These are phyloP conservation scores for Pheosia tremula DNA, from an alignment of 2,888 invertebrate genomes.

Conservation along the genomic window DNA sequence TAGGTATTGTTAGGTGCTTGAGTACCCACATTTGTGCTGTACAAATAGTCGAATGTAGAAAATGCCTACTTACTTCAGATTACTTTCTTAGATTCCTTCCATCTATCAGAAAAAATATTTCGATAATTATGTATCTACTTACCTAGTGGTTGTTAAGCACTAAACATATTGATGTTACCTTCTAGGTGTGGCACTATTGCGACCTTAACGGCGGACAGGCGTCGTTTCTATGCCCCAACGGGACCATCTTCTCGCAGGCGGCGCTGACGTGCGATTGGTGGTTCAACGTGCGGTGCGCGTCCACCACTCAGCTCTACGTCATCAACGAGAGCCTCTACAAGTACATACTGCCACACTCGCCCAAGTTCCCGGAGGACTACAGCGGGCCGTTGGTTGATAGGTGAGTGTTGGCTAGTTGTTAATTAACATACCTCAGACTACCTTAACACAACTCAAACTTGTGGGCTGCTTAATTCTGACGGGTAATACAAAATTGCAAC, in stretches of 20 bases:
- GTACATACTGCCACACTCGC: constrained; percentile 93
- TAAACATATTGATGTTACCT: neutral
- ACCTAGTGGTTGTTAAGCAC: too few relatives aligned
- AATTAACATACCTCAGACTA: too few relatives aligned
- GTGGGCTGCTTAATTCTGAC: too few relatives aligned
- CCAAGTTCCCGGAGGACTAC: constrained; percentile 95
- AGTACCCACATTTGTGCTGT: too few relatives aligned
- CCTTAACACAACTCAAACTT: too few relatives aligned
- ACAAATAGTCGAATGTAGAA: too few relatives aligned
- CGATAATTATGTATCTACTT: too few relatives aligned
- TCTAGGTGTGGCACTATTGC: constrained; percentile 97
- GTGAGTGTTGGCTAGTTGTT: constrained; percentile 67
- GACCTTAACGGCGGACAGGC: constrained; percentile 96
- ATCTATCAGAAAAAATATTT: too few relatives aligned
- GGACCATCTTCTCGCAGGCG: constrained; percentile 95
- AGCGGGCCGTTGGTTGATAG: constrained; percentile 94
- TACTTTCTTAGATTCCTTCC: too few relatives aligned
- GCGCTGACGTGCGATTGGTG: constrained; percentile 96
- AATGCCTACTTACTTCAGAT: too few relatives aligned
- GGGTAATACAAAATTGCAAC: too few relatives aligned
- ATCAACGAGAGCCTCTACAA: constrained; percentile 95
- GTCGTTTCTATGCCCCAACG: constrained; percentile 95
- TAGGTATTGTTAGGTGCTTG: too few relatives aligned
- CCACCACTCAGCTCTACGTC: constrained; percentile 93
- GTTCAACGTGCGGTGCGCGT: constrained; percentile 95